Evolutionary conservation across 2,113 vertebrate genomes (phyloP).

Genomic region (Salvelinus sp.): DNA sequence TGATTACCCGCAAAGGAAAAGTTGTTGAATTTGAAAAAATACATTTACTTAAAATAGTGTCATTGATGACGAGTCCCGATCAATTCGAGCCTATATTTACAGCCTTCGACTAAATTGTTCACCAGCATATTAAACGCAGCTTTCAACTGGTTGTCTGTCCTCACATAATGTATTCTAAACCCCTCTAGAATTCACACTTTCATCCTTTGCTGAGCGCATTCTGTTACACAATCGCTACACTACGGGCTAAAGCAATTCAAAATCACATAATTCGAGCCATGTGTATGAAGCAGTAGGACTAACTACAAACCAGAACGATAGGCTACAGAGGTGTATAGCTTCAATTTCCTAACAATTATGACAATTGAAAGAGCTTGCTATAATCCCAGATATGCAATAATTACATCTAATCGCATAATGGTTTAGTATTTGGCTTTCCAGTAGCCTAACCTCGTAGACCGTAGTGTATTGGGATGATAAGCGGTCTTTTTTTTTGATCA

Average conservation of each 20-base stretch:
- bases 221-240: slow-evolving; percentile 66
- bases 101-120: slow-evolving; percentile 58
- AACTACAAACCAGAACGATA: too few relatives aligned
- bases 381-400: too few relatives aligned
- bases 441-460: too few relatives aligned
- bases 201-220: slow-evolving; percentile 64
- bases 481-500: too few relatives aligned
- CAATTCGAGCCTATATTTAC: not conserved
- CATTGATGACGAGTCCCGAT: not conserved
- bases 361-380: too few relatives aligned
- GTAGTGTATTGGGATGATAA: too few relatives aligned
- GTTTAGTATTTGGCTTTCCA: too few relatives aligned
- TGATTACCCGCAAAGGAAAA: too few relatives aligned
- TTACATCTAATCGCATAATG: too few relatives aligned
- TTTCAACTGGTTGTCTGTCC: slow-evolving; percentile 59
- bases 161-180: slow-evolving; percentile 69
- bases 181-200: slow-evolving; percentile 65
- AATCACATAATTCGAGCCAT: slow-evolving; percentile 62
- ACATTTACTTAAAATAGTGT: not conserved
- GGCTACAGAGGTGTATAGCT: too few relatives aligned
- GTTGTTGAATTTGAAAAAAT: too few relatives aligned
- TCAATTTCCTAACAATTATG: too few relatives aligned
- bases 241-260: slow-evolving; percentile 64
- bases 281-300: slow-evolving; percentile 53
- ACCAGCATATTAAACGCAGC: slow-evolving; percentile 62